Percentiles rank a stretch among this genome's conserved stretches.
These are phyloP conservation scores for Batillaria attramentaria DNA, from an alignment of 1,140 invertebrate genomes.

Conservation along the genomic window DNA sequence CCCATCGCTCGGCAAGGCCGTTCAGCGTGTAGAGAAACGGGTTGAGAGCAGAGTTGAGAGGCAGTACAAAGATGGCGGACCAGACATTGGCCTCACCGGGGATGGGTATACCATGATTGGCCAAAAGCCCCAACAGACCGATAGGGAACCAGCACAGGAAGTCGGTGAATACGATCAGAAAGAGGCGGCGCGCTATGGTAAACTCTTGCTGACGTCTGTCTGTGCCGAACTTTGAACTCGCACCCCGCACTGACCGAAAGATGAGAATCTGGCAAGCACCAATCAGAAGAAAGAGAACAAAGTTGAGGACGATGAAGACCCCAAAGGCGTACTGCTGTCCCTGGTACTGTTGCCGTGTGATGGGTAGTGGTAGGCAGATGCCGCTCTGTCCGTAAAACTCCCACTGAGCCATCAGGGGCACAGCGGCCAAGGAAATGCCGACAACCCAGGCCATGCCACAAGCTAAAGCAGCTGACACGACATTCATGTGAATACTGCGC, in stretches of 20 bases:
- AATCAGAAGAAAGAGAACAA: slow-evolving; percentile 42
- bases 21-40: slow-evolving; percentile 53
- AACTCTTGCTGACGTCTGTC: slow-evolving; percentile 32
- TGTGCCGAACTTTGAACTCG: background rate
- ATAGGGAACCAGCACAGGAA: slow-evolving; percentile 45
- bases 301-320: slow-evolving; percentile 48
- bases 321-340: slow-evolving; percentile 46
- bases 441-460: slow-evolving; percentile 34
- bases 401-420: slow-evolving; percentile 27
- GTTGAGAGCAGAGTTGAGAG: slow-evolving; percentile 50
- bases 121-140: slow-evolving; percentile 35
- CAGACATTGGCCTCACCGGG: slow-evolving; percentile 47
- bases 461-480: slow-evolving; percentile 22
- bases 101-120: slow-evolving; percentile 36
- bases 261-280: slow-evolving; percentile 43
- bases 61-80: slow-evolving; percentile 46
- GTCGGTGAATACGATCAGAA: slow-evolving; percentile 39
- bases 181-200: slow-evolving; percentile 36
- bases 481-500: slow-evolving; percentile 17
- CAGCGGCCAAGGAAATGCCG: slow-evolving; percentile 30
- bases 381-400: slow-evolving; percentile 47
- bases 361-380: slow-evolving; percentile 47
- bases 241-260: slow-evolving; percentile 30
- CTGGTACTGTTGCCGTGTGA: slow-evolving; percentile 27
- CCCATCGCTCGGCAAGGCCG: background rate